A percentile compares a stretch with the other conserved stretches of the same genome.
These are phyloP conservation scores for Labeo rohita DNA, from an alignment of 2,113 vertebrate genomes.

Conservation along the genomic window DNA sequence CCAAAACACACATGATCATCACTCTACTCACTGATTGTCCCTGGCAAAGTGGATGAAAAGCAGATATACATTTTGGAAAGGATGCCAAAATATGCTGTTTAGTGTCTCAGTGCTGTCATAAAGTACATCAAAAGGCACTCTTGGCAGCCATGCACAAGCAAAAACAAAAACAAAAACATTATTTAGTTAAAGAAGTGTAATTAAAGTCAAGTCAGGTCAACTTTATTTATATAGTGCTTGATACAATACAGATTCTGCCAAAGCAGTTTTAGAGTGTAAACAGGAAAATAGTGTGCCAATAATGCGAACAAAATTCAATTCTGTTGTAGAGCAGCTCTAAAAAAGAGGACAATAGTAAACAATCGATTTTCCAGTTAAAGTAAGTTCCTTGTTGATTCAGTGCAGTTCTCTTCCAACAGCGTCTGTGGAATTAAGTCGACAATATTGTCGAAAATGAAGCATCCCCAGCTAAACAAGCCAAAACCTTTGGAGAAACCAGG, in stretches of 20 bases:
- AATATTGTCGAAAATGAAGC: too few species aligned
- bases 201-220: background rate
- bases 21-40: background rate
- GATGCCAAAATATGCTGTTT: background rate
- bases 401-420: too few species aligned
- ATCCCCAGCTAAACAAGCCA: too few species aligned
- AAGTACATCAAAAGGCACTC: slow-evolving; percentile 10
- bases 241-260: background rate
- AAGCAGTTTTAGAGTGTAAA: background rate
- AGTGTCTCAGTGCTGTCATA: background rate
- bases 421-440: too few species aligned
- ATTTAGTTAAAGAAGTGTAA: background rate
- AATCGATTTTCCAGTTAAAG: background rate
- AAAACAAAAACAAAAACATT: background rate
- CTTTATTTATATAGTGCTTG: background rate
- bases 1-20: background rate
- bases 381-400: background rate
- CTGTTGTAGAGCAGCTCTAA: background rate
- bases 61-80: background rate
- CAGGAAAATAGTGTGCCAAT: background rate
- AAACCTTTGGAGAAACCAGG: too few species aligned
- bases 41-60: background rate
- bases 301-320: too few species aligned
- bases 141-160: background rate
- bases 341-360: background rate